A percentile compares a stretch with the other conserved stretches of the same genome.
phyloP scores from a whole-genome alignment of 1,140 invertebrate genomes.

The Monochamus saltuarius region DNA sequence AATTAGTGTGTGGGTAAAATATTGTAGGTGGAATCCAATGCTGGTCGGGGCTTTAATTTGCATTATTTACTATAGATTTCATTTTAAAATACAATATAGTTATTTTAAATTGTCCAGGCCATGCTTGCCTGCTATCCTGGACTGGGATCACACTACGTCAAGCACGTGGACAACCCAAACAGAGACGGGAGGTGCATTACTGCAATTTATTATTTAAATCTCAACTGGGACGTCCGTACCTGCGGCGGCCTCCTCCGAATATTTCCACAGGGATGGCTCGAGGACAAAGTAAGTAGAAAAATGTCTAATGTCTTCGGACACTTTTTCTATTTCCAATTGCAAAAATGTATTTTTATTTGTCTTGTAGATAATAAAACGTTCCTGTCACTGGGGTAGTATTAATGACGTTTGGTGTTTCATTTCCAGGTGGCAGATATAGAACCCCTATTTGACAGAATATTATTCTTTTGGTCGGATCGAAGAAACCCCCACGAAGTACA shows the following conservation, averaged over 20 bases:
- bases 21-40: too few relatives aligned
- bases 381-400: background rate
- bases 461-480: constrained; percentile 97
- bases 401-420: constrained; percentile 19
- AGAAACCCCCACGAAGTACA: constrained; percentile 97
- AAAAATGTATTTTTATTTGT: background rate
- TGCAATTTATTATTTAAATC: constrained; percentile 94
- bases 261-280: constrained; percentile 81
- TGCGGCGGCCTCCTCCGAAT: constrained; percentile 70
- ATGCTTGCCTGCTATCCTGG: constrained; percentile 98
- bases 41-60: too few relatives aligned
- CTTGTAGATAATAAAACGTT: too few relatives aligned
- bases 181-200: constrained; percentile 92
- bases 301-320: background rate
- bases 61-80: too few relatives aligned
- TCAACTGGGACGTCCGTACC: constrained; percentile 83
- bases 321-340: background rate
- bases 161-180: constrained; percentile 98
- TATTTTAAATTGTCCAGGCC: constrained; percentile 65
- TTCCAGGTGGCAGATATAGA: constrained; percentile 85
- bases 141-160: constrained; percentile 88
- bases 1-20: too few relatives aligned
- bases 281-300: constrained; percentile 52
- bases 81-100: background rate
- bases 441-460: constrained; percentile 87